Evolutionary conservation across 2,113 vertebrate species (phyloP).

Genomic region (Entosphenus tridentatus): DNA sequence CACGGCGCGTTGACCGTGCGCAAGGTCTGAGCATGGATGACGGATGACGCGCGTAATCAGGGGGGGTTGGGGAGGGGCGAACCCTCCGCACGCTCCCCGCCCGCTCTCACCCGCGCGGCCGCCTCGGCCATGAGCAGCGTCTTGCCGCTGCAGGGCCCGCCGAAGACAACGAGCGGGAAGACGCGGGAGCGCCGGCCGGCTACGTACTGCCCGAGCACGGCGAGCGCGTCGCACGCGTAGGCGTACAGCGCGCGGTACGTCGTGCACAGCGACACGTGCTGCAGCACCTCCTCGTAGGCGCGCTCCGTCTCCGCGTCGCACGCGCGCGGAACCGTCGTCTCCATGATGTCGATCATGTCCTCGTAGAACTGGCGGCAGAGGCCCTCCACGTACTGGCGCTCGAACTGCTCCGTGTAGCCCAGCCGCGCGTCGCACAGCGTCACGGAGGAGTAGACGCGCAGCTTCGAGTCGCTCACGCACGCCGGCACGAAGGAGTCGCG

Average conservation of each 20-base stretch:
- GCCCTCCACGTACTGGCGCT: conserved; percentile 88
- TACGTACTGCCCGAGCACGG: conserved; percentile 64
- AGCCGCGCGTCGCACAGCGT: conserved; percentile 97
- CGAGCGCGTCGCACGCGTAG: conserved; percentile 58
- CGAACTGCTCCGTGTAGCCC: conserved; percentile 83
- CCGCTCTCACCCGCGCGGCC: conserved; percentile 55
- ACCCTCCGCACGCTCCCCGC: no score
- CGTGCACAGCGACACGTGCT: conserved; percentile 76
- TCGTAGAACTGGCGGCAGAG: conserved; percentile 97
- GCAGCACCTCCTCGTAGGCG: conserved; percentile 74
- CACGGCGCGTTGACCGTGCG: no score
- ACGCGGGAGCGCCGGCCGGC: conserved; percentile 27
- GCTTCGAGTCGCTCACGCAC: conserved; percentile 67
- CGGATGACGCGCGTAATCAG: no score
- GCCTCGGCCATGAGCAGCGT: conserved; percentile 71
- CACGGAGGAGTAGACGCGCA: conserved; percentile 80
- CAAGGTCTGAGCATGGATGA: no score
- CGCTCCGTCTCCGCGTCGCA: conserved; percentile 74
- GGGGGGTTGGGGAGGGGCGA: no score
- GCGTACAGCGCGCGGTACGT: conserved; percentile 55
- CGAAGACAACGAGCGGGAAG: conserved; percentile 58
- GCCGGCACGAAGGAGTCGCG: conserved; percentile 94
- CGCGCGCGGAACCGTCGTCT: conserved; percentile 88
- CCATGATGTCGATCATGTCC: conserved; percentile 97
- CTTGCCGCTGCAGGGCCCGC: conserved; percentile 93